Percentiles rank a stretch among this genome's conserved stretches.
Evolutionary conservation across 2,797 vertebrate genomes (phyloP).

Genomic region (Anomalospiza imberbis): DNA sequence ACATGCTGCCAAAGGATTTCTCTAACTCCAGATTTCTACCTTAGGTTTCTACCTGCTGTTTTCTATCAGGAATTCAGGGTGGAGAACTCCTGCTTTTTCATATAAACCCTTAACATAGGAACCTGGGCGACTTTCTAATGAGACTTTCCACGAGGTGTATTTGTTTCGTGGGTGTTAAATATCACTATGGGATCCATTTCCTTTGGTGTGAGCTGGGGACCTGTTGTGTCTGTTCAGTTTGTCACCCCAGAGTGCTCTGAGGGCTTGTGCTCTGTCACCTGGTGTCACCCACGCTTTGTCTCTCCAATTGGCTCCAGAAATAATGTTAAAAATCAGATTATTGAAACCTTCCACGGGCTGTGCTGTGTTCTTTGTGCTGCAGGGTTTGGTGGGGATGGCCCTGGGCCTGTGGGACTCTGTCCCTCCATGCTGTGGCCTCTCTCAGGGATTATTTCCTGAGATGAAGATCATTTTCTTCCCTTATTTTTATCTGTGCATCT

Average conservation of each 20-base stretch:
- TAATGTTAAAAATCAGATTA: not conserved
- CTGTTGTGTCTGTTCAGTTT: not conserved
- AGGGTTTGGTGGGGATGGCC: not conserved
- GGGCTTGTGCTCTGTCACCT: not conserved
- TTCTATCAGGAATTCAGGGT: slow-evolving; percentile 59
- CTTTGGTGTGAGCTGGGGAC: not conserved
- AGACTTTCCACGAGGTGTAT: not conserved
- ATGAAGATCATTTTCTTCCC: not conserved
- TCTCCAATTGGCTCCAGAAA: not conserved
- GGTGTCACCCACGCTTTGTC: not conserved
- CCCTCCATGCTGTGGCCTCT: not conserved
- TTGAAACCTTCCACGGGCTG: not conserved
- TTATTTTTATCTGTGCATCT: not conserved
- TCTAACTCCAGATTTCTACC: slow-evolving; percentile 65
- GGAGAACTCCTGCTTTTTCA: slow-evolving; percentile 62
- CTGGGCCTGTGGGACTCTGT: not conserved
- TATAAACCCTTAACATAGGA: slow-evolving; percentile 26
- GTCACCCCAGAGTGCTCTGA: not conserved
- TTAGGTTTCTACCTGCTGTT: slow-evolving; percentile 64
- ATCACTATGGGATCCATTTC: not conserved
- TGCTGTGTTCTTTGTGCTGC: not conserved
- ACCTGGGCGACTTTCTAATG: slow-evolving; percentile 23
- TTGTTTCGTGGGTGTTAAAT: not conserved
- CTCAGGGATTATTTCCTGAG: not conserved
- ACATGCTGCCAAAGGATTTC: slow-evolving; percentile 74